phyloP scores from a whole-genome alignment of 2,888 invertebrate species.

The Lithosia quadra region DNA sequence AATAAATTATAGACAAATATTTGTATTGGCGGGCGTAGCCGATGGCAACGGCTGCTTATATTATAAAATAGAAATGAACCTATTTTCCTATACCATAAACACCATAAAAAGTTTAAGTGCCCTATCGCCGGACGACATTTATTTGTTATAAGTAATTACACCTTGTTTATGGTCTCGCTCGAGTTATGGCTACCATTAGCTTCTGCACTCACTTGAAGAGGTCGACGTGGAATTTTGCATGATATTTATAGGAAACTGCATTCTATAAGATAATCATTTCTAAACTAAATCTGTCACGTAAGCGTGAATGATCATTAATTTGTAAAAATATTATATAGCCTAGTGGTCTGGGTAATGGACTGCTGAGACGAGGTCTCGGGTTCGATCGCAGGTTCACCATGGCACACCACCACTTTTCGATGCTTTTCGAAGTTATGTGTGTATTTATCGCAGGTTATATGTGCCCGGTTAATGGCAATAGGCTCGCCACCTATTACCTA shows the following conservation, averaged over 20 bases:
- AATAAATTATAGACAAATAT: not conserved
- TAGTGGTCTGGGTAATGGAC: too few relatives aligned
- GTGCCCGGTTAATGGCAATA: too few relatives aligned
- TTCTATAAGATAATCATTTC: too few relatives aligned
- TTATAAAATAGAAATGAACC: not conserved
- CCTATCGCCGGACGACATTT: slow-evolving; percentile 49
- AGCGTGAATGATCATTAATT: too few relatives aligned
- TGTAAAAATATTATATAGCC: too few relatives aligned
- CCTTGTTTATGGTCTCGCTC: slow-evolving; percentile 45
- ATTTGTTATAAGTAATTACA: slow-evolving; percentile 49
- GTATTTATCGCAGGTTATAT: too few relatives aligned
- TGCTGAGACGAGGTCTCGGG: too few relatives aligned
- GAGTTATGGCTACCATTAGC: slow-evolving; percentile 45
- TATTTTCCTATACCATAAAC: slow-evolving; percentile 12
- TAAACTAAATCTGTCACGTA: too few relatives aligned
- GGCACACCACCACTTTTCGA: too few relatives aligned
- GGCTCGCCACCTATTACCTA: too few relatives aligned
- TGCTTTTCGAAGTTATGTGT: too few relatives aligned
- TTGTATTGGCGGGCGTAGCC: not conserved
- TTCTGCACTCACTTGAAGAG: slow-evolving; percentile 18
- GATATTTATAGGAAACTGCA: not conserved
- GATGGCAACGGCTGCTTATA: not conserved
- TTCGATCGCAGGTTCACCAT: too few relatives aligned
- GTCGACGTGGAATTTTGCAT: not conserved
- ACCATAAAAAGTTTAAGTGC: slow-evolving; percentile 33